Evolutionary conservation across 2,113 vertebrate species (phyloP), one percentile per base, ranked within the genome.

Genomic region (Trochalopteron elliotii): DNA sequence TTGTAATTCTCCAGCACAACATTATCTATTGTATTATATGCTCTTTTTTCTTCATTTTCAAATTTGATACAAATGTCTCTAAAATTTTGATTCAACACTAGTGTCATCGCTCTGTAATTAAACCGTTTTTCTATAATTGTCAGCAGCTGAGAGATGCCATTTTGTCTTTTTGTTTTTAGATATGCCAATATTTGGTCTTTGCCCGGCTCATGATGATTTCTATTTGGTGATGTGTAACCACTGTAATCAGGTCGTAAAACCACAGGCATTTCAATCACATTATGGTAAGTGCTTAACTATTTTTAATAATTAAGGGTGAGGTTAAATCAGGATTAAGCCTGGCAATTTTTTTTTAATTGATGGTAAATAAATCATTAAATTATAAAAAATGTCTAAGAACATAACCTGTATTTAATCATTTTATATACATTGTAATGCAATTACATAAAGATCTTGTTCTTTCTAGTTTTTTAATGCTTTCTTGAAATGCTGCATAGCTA

Each of bases 191-290:
- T 99, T 99, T 98, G 99, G 99, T 98, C 99, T 99, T 97, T 99
- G 99, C 98, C 99, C 99, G 70, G 99, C 99, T 96, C 99, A 99
- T 94, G 99, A 99, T 96, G 99, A 99, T 98, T 99, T 99, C 98
- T 99, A 99, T 98, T 98, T 99, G 98, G 99, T 99, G 98, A 99
- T 99, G 98, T 99, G 99, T 99, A 99, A 98, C 97, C 98, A 99
- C 98, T 99, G 99, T 98, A 98, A 99, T 98, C 99, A 99, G 98
- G 99, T 99, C 97, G 98, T 99, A 97, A 99, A 99, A 98, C 99
- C 99, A 92, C 99, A 99, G 98, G 99, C 99, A 98, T 99, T 99
- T 98, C 99, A 99, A 98, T 99, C 99, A 98, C 99, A 99, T 98
- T 99, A 99, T 90, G 99, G 99, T 99, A 99, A 99, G 99, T 98